Evolutionary conservation across 1,140 invertebrate genomes (phyloP).

Genomic region (Pectinophora gossypiella): DNA sequence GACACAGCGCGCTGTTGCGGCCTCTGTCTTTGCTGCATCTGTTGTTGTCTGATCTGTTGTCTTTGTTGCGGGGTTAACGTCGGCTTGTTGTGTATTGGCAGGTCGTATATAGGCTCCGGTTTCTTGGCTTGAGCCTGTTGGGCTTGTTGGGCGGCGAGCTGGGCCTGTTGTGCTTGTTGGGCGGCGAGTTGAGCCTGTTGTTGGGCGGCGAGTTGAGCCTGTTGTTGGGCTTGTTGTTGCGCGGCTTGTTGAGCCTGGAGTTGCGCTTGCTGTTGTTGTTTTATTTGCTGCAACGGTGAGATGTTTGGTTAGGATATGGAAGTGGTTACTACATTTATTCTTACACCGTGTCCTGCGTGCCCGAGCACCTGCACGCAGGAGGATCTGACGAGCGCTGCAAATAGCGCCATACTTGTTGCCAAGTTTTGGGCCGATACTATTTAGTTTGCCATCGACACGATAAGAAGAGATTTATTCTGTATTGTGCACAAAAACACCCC

Average conservation of each 20-base stretch:
- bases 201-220: slow-evolving; percentile 14
- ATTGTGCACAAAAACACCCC: too few species aligned
- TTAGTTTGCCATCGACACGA: too few species aligned
- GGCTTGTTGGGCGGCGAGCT: slow-evolving; percentile 19
- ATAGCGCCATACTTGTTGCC: too few species aligned
- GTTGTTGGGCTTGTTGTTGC: slow-evolving; percentile 25
- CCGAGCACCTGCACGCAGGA: too few species aligned
- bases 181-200: slow-evolving; percentile 16
- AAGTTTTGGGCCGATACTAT: too few species aligned
- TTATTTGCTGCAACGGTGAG: too few species aligned
- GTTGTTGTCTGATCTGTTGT: slow-evolving; percentile 14
- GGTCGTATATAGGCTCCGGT: slow-evolving; percentile 58
- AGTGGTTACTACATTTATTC: too few species aligned
- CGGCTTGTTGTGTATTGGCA: slow-evolving; percentile 61
- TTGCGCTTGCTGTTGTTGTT: slow-evolving; percentile 26
- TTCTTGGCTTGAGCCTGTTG: slow-evolving; percentile 24
- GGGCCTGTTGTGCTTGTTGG: neutral
- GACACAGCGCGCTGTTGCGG: slow-evolving; percentile 26
- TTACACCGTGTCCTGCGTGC: too few species aligned
- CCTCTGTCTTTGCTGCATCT: neutral
- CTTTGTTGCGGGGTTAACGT: slow-evolving; percentile 48
- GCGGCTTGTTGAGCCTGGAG: slow-evolving; percentile 21
- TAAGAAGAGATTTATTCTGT: too few species aligned
- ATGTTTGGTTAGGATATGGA: neutral
- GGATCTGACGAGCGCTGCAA: too few species aligned